A percentile compares a stretch with the other conserved stretches of the same genome.
Conservation (phyloP, 2,888 invertebrate genomes). For the Hoplodrina blanda region DNA sequence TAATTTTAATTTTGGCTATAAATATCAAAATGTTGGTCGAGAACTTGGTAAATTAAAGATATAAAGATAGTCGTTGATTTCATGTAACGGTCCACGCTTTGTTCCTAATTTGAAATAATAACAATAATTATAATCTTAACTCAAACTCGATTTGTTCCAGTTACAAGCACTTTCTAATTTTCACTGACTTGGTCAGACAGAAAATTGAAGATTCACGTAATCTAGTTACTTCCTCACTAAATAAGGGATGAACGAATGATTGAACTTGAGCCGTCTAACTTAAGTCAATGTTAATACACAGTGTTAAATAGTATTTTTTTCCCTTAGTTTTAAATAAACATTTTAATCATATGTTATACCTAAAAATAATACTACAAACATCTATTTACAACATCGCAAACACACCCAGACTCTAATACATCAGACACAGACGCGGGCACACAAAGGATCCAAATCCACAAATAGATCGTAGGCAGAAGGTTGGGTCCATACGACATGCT, state of each 20-base stretch:
- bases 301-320: too few species aligned
- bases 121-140: neutral
- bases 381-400: constrained; percentile 13
- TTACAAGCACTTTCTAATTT: neutral
- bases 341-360: too few species aligned
- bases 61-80: neutral
- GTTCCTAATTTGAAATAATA: neutral
- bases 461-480: constrained; percentile 1
- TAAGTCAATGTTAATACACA: neutral
- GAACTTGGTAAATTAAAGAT: neutral
- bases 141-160: neutral
- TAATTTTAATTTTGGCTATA: constrained; percentile 18
- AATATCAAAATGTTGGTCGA: neutral
- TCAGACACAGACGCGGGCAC: constrained; percentile 44
- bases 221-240: too few species aligned
- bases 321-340: too few species aligned
- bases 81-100: neutral
- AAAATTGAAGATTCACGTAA: neutral
- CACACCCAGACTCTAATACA: constrained; percentile 36
- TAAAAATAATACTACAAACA: constrained; percentile 18
- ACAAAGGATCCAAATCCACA: constrained; percentile 51
- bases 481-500: too few species aligned
- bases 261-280: neutral
- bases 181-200: neutral
- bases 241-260: neutral